phyloP scores from a whole-genome alignment of 2,888 invertebrate species.

The Patella depressa region DNA sequence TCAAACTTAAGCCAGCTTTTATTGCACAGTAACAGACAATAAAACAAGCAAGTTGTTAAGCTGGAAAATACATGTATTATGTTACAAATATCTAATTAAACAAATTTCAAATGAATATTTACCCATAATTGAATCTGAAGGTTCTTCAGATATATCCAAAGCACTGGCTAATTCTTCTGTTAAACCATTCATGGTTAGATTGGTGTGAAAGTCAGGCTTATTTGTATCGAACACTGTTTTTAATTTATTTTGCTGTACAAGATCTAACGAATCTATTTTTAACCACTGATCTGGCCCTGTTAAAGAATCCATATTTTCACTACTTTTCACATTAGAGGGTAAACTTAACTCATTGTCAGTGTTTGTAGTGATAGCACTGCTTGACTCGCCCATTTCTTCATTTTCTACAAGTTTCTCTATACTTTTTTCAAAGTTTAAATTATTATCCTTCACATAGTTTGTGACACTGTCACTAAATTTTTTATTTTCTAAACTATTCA shows the following conservation, averaged over 20 bases:
- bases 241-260: constrained; percentile 20
- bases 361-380: background rate
- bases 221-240: constrained; percentile 20
- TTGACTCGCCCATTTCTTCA: background rate
- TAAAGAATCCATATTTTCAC: constrained; percentile 9
- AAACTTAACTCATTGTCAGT: background rate
- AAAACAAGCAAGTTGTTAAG: too few relatives aligned
- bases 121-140: constrained; percentile 22
- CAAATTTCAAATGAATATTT: background rate
- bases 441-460: background rate
- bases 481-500: background rate
- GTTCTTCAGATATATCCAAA: constrained; percentile 53
- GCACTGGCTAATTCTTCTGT: constrained; percentile 64
- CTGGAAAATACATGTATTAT: too few relatives aligned
- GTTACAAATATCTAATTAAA: too few relatives aligned
- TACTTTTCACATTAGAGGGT: background rate
- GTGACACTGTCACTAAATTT: background rate
- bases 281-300: constrained; percentile 33
- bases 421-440: background rate
- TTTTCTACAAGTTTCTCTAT: background rate
- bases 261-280: constrained; percentile 30
- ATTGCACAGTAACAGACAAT: too few relatives aligned
- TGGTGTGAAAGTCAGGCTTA: constrained; percentile 63
- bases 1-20: too few relatives aligned
- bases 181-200: constrained; percentile 62